These are phyloP conservation scores for human (Homo sapiens) DNA, from an alignment of 2,113 vertebrate species.

Conservation along the genomic window GRCh38 chr2:177324501-177325000, in stretches of 20 bases:
- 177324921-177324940: neutral
- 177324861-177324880: neutral
- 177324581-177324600: no score
- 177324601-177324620: no score
- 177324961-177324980: neutral
- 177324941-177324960: neutral
- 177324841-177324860: neutral
- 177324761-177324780: neutral
- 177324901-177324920: neutral
- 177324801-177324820: neutral
- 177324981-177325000: neutral
- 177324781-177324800: neutral
- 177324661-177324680: slow-evolving; percentile 18
- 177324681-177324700: neutral
- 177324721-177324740: neutral
- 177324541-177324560: no score
- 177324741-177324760: neutral
- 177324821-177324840: neutral
- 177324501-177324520: neutral
- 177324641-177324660: no score
- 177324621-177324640: no score
- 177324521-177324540: slow-evolving; percentile 46
- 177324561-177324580: no score
- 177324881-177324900: neutral
- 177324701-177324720: neutral